A percentile compares a stretch with the other conserved stretches of the same genome.
Evolutionary conservation across 2,888 invertebrate species (phyloP).

Genomic region (Odontocolon sp.): DNA sequence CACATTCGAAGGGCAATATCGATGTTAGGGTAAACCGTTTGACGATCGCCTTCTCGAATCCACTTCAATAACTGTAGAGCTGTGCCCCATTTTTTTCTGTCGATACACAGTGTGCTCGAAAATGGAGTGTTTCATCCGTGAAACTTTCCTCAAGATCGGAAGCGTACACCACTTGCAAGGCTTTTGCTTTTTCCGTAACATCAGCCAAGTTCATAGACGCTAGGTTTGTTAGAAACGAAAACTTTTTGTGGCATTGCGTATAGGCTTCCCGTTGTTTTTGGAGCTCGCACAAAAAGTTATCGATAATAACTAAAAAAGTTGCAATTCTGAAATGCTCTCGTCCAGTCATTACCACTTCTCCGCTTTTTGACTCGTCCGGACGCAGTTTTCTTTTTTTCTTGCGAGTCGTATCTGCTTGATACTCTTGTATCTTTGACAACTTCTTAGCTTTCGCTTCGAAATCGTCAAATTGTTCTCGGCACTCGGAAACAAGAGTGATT

Average conservation of each 20-base stretch:
- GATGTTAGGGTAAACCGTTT: conserved; percentile 25
- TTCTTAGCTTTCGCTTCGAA: conserved; percentile 17
- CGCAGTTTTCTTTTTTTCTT: conserved; percentile 1
- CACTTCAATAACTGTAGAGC: conserved; percentile 15
- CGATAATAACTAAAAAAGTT: conserved; percentile 20
- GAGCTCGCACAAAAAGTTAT: not conserved
- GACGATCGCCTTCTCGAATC: conserved; percentile 16
- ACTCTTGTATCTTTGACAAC: not conserved
- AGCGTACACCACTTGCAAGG: not conserved
- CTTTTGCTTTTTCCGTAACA: conserved; percentile 8
- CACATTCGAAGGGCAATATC: conserved; percentile 30
- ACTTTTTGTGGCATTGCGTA: not conserved
- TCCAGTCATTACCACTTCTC: conserved; percentile 20
- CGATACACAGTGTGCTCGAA: conserved; percentile 9
- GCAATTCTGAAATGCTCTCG: conserved; percentile 29
- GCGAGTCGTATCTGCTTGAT: conserved; percentile 3
- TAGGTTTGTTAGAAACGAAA: conserved; percentile 5
- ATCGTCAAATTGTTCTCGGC: conserved; percentile 17
- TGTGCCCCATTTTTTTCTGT: not conserved
- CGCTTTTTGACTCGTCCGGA: conserved; percentile 15
- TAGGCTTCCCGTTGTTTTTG: conserved; percentile 2
- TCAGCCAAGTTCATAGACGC: not conserved
- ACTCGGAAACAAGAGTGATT: not conserved
- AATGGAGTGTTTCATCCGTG: conserved; percentile 21
- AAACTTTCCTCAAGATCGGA: conserved; percentile 32